Conservation (phyloP, 2,888 invertebrate species). For the Synergus itoensis region DNA sequence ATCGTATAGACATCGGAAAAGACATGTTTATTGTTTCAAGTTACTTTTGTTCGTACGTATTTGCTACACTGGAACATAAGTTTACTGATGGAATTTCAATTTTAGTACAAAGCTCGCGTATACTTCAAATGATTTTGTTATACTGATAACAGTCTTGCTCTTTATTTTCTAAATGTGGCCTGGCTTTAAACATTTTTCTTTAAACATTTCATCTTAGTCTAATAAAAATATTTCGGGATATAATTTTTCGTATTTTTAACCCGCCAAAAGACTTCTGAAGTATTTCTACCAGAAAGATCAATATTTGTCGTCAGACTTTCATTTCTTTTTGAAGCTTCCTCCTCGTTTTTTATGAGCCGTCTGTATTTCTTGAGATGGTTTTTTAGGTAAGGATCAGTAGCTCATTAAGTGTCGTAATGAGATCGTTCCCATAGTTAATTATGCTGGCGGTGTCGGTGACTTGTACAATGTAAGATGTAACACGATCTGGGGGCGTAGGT, state of each 20-base stretch:
- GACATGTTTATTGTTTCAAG: slow-evolving; percentile 7
- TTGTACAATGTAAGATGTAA: slow-evolving; percentile 23
- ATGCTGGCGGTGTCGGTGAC: background rate
- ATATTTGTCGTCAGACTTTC: slow-evolving; percentile 9
- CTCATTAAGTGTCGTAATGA: slow-evolving; percentile 23
- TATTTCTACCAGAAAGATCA: slow-evolving; percentile 18
- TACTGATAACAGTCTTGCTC: too few species aligned
- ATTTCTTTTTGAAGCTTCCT: background rate
- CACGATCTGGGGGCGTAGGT: background rate
- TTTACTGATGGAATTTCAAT: too few species aligned
- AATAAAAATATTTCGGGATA: too few species aligned
- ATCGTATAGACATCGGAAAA: background rate
- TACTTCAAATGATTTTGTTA: too few species aligned
- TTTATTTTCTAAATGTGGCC: too few species aligned
- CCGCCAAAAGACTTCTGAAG: background rate
- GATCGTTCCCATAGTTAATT: slow-evolving; percentile 24
- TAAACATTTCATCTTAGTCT: too few species aligned
- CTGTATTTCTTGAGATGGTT: background rate
- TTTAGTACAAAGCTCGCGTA: too few species aligned
- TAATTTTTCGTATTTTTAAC: background rate
- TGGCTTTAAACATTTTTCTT: too few species aligned
- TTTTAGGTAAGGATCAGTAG: slow-evolving; percentile 23
- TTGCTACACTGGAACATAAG: background rate
- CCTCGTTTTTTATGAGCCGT: slow-evolving; percentile 12
- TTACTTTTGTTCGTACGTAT: background rate